A percentile compares a stretch with the other conserved stretches of the same genome.
phyloP scores from a whole-genome alignment of 2,113 vertebrate genomes.

The Genyomyrus donnyi region DNA sequence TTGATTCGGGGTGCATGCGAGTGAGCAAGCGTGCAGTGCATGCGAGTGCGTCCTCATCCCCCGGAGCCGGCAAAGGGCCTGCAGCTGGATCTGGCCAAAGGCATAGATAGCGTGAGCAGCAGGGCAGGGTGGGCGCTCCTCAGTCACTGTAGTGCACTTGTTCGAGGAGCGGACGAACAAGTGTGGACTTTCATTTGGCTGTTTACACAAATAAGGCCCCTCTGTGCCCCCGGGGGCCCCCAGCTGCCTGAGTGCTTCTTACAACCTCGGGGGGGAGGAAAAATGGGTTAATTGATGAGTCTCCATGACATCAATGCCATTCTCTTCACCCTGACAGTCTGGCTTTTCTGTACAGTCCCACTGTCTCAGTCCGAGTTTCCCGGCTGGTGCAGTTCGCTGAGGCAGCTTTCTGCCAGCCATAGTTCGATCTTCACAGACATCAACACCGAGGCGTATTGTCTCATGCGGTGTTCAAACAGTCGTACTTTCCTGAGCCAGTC shows the following conservation, averaged over 20 bases:
- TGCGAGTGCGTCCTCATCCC: not conserved
- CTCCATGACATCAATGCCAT: constrained; percentile 47
- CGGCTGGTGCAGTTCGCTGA: constrained; percentile 47
- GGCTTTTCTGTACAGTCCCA: constrained; percentile 43
- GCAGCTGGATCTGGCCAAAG: constrained; percentile 46
- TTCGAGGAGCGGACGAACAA: constrained; percentile 42
- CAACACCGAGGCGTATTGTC: constrained; percentile 7
- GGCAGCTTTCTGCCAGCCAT: constrained; percentile 47
- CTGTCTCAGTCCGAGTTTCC: constrained; percentile 40
- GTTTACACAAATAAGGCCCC: constrained; percentile 58
- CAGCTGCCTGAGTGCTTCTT: constrained; percentile 23
- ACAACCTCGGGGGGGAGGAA: constrained; percentile 27
- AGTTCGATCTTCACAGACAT: constrained; percentile 46
- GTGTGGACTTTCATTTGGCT: constrained; percentile 53
- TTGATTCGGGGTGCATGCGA: constrained; percentile 3
- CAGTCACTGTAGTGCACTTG: constrained; percentile 62
- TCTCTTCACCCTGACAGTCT: constrained; percentile 11
- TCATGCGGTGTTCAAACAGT: not conserved
- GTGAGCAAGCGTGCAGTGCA: not conserved
- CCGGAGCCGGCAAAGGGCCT: constrained; percentile 23
- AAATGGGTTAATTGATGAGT: constrained; percentile 42
- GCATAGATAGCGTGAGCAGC: constrained; percentile 49
- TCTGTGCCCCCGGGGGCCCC: constrained; percentile 37
- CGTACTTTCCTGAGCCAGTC: too few relatives aligned
- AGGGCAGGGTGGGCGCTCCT: constrained; percentile 22